phyloP scores from a whole-genome alignment of 1,140 invertebrate genomes.

The Steinernema khuongi region DNA sequence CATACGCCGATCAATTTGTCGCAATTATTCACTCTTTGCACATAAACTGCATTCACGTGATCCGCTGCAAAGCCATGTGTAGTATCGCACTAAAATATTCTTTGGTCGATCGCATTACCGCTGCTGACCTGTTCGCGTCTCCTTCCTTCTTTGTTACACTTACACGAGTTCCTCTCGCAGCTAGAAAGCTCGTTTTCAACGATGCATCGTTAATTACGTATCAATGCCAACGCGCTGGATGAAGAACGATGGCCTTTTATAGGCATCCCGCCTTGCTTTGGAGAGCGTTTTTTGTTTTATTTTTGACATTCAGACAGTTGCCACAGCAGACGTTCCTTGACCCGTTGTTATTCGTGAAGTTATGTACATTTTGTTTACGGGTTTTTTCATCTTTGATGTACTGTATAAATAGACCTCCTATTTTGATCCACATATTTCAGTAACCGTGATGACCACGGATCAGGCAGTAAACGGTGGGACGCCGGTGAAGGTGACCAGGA shows the following conservation, averaged over 20 bases:
- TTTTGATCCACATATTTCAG: background rate
- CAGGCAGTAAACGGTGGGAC: background rate
- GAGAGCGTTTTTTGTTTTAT: background rate
- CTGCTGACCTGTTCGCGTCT: background rate
- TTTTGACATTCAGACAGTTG: background rate
- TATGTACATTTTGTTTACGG: background rate
- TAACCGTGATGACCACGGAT: background rate
- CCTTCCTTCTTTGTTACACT: background rate
- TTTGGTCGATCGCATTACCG: background rate
- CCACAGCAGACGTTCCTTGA: background rate
- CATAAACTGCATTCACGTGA: too few species aligned
- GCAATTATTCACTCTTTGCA: too few species aligned
- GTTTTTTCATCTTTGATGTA: slow-evolving; percentile 9
- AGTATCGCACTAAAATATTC: background rate
- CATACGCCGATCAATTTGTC: too few species aligned
- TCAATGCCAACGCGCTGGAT: background rate
- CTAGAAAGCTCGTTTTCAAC: background rate
- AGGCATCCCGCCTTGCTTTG: too few species aligned
- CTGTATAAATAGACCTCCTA: background rate
- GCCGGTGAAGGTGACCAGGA: background rate
- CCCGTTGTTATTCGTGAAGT: background rate
- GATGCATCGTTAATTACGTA: background rate
- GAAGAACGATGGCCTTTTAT: too few species aligned
- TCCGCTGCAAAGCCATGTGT: too few species aligned
- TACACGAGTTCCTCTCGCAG: background rate